These are phyloP conservation scores for Choreutis nemorana DNA, from an alignment of 2,888 invertebrate genomes.

Conservation along the genomic window DNA sequence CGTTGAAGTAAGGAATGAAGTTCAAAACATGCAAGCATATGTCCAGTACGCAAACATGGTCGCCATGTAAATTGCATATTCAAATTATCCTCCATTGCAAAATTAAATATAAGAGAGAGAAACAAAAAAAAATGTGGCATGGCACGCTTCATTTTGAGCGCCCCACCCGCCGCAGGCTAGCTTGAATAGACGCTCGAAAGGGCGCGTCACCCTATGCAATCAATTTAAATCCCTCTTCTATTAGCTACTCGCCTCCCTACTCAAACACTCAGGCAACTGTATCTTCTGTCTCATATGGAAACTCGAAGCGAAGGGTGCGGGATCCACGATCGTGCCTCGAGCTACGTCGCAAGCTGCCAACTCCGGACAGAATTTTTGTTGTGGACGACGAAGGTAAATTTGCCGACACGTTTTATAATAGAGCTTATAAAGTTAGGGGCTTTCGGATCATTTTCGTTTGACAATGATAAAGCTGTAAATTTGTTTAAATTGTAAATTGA, in stretches of 20 bases:
- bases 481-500: too few species aligned
- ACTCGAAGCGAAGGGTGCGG: constrained; percentile 32
- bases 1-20: too few species aligned
- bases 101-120: constrained; percentile 56
- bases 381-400: constrained; percentile 12
- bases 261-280: constrained; percentile 16
- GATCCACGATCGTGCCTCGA: constrained; percentile 36
- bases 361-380: constrained; percentile 40
- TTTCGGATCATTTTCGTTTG: too few species aligned
- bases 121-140: constrained; percentile 51
- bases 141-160: constrained; percentile 35
- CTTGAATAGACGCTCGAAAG: constrained; percentile 39
- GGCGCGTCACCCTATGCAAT: constrained; percentile 56
- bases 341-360: constrained; percentile 36
- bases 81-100: constrained; percentile 58
- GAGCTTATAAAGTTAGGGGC: background rate
- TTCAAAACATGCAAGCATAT: background rate
- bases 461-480: constrained; percentile 15
- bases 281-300: constrained; percentile 24
- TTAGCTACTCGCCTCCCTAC: constrained; percentile 24
- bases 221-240: constrained; percentile 54
- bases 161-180: constrained; percentile 44
- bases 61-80: constrained; percentile 56
- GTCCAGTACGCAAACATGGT: constrained; percentile 34
- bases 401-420: constrained; percentile 16